Base-by-base conservation (phyloP, 2,888 invertebrate species). In the Melieria crassipennis region DNA sequence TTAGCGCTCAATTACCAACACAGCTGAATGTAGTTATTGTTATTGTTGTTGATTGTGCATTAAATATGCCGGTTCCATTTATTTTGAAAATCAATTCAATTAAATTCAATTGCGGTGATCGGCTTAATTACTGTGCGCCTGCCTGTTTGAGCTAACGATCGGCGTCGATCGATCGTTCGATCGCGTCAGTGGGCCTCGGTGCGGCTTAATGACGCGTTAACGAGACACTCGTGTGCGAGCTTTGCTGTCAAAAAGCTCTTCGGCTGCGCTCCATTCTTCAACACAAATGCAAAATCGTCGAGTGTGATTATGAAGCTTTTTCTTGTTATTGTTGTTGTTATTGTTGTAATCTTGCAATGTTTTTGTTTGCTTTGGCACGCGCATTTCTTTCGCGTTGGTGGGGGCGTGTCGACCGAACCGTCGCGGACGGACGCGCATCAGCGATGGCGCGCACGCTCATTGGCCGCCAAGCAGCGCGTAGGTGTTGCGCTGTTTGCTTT, bases 111-210 rank as follows among this genome's bases (percentile, higher is more conserved):
- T 80, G 81, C 79, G 75, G 78, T 79, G 76, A 80, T 81, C 83
- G 46, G 63, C 77, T 81, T 83, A 81, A 81, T 81, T 82, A 82
- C 79, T 78, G 75, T 83, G 83, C 83, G 83, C 83, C 82, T 75
- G 60, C 55, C 57, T 52, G 56, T 43, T 60, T 68, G 46, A 57
- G 45, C 55, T 13, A 60, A 42, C 66, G 58, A 66, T 42, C 58
- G 16, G 16, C 16, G 16, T 16, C 16, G 10, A 4, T 66, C 60
- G 48, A 58, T 47, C 13, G 42, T 10, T 13, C 43, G 10, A n/a
- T 42, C 43, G 65, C 48, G 55, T 43, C 84, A 84, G 85, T 30
- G 30, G 30, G 30, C 30, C 30, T 30, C 30, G 30, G 30, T 30
- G 30, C 30, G 3, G 30, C 30, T 30, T 30, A 16, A 1, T 16